Conservation (phyloP, 2,113 vertebrate species). For the Eudyptes chrysolophus region DNA sequence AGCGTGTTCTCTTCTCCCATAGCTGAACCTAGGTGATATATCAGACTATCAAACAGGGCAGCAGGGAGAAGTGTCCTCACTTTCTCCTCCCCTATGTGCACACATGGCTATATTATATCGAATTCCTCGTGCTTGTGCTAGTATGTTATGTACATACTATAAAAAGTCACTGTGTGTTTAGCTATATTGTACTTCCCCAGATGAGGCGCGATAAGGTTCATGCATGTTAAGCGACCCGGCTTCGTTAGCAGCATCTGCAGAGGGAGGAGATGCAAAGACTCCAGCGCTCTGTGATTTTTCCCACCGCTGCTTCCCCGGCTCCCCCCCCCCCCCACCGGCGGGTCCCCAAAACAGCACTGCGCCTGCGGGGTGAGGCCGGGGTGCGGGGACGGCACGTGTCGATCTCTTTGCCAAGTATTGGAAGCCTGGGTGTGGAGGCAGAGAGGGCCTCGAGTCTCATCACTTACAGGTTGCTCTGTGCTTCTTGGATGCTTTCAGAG, state of each 20-base stretch:
- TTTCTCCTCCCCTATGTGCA: background rate
- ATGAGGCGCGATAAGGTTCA: rapidly evolving
- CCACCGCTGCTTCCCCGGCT: background rate
- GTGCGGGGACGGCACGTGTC: rapidly evolving
- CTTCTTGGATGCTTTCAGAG: background rate
- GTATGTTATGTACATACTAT: rapidly evolving
- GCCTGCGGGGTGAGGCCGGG: background rate
- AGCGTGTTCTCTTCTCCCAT: background rate
- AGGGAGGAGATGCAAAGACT: background rate
- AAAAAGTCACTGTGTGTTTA: background rate
- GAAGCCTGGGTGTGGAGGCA: background rate
- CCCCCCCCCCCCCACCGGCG: rapidly evolving
- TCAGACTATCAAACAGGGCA: rapidly evolving
- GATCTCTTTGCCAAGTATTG: background rate
- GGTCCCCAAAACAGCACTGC: background rate
- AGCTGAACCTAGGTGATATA: background rate
- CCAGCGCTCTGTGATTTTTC: background rate
- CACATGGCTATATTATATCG: rapidly evolving
- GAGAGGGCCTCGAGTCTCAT: rapidly evolving
- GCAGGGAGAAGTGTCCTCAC: background rate
- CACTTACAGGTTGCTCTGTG: background rate
- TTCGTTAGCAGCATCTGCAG: background rate
- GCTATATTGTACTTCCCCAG: background rate
- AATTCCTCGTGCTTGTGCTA: background rate
- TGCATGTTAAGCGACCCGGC: rapidly evolving